Evolutionary conservation across 2,797 vertebrate genomes (phyloP), one percentile per base, ranked within the genome.

Genomic region (Rhyacichthys aspro): DNA sequence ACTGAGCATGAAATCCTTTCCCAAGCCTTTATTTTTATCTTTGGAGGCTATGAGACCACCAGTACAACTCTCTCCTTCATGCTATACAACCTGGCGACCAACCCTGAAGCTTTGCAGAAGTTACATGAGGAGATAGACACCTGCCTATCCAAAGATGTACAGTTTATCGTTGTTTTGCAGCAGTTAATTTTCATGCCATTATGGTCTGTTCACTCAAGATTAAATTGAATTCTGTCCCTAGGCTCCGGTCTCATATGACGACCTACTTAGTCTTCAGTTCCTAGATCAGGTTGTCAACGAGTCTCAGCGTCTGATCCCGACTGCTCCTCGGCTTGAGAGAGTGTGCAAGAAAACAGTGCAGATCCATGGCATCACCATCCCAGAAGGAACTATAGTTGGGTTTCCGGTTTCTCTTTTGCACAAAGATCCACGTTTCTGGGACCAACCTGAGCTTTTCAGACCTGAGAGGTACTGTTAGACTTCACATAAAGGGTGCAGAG

Each of bases 1-100:
- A 94, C 89, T 17, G 92, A 94, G 49, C 64, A 76, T 0, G 94
- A 95, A 81, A 86, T 95, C 44, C 81, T 92, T 46, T 85, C 92
- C 32, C 92, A 95, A 72, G 83, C 91, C 11, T 39, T 91, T 0
- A 57, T 82, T 11, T 93, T 93, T 65, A 82, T 92, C 74, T 85
- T 93, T 36, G 93, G 81, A 12, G 92, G 90, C 36, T 94, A 85
- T 9, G 92, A 94, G 11, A 92, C 91, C 43, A 92, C 81, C 34
- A 90, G 89, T 43, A 17, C 5, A 36, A 79, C 89, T 11, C 78
- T 94, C 17, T 64, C 43, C 38, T 87, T 55, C 70, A 7, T 86
- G 1, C 43, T 90, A 0, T 88, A 93, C 43, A 86, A 82, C 59
- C 76, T 94, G 76, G 93, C 92, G 33, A 78, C 14, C 11, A 88